Evolutionary conservation across 2,797 vertebrate genomes (phyloP), one percentile per base, ranked within the genome.

Genomic region (Falco rusticolus): DNA sequence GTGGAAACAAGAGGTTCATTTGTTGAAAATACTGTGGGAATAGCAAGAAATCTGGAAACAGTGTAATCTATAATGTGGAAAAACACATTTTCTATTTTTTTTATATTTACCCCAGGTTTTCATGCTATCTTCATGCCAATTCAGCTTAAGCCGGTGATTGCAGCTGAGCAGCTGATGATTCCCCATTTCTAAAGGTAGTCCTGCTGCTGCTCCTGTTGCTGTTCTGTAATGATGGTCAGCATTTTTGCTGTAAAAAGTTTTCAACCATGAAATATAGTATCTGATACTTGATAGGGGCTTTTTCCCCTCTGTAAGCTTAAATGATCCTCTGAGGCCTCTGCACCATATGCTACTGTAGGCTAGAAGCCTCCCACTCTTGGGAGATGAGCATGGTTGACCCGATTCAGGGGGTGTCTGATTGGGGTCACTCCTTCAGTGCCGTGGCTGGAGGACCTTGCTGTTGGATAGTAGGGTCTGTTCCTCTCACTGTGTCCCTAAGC

Each of bases 401-500:
- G 45, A 33, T 69, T 84, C 47, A 48, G 65, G 31, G 80, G 24
- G 18, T 57, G 16, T 10, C 10, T 47, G 60, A 50, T 29, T 1
- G 1, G 5, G 17, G 16, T 59, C 15, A 26, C 28, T 68, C 41
- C 24, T 54, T 75, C 29, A 7, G 25, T 68, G 80, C n/a, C 1
- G 5, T 8, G 2, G 25, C 1, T 1, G 6, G 5, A 4, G 3
- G 3, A 53, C 3, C 29, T 72, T 75, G 19, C 5, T 71, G 6
- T 31, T 84, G 3, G 1, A 9, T n/a, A 50, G n/a, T 0, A 1
- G 11, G 1, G 4, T 68, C 33, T 70, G 2, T 31, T 78, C 34
- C 34, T 61, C 29, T 69, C 45, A n/a, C 19, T 74, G 11, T 41
- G 43, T 16, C 25, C 24, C 34, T 57, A 15, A 64, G 11, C 26